Conservation (phyloP, 2,113 vertebrate genomes). For the Hippolais icterina region DNA sequence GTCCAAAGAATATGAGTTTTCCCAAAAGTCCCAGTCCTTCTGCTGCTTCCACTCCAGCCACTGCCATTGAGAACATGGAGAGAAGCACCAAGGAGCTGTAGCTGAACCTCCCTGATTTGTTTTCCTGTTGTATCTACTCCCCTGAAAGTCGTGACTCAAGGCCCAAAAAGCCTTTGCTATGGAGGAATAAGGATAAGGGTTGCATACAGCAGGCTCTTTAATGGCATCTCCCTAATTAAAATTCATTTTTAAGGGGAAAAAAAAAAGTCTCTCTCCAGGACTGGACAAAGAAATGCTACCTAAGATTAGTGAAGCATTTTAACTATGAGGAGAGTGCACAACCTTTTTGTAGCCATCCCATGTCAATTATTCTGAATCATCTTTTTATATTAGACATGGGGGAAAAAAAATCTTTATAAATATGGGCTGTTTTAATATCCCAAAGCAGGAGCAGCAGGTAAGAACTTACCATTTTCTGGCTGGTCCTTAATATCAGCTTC, state of each 20-base stretch:
- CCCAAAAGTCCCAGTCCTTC: background rate
- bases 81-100: background rate
- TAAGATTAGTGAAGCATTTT: background rate
- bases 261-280: background rate
- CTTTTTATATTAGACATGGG: background rate
- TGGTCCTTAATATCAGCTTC: constrained; percentile 98
- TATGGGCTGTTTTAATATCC: constrained; percentile 54
- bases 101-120: background rate
- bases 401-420: constrained; percentile 28
- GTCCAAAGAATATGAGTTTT: background rate
- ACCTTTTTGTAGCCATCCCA: background rate
- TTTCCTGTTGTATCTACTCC: background rate
- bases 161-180: constrained; percentile 37
- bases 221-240: constrained; percentile 44
- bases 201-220: constrained; percentile 61
- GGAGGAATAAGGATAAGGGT: constrained; percentile 46
- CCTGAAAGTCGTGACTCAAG: background rate
- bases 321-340: background rate
- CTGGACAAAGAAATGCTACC: constrained; percentile 29
- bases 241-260: background rate
- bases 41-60: background rate
- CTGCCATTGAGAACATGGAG: background rate
- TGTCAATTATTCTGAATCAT: constrained; percentile 29
- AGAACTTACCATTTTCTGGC: constrained; percentile 94
- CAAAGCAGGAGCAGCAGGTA: constrained; percentile 62